Evolutionary conservation across 2,797 vertebrate species (phyloP).

Genomic region (Tadarida brasiliensis): DNA sequence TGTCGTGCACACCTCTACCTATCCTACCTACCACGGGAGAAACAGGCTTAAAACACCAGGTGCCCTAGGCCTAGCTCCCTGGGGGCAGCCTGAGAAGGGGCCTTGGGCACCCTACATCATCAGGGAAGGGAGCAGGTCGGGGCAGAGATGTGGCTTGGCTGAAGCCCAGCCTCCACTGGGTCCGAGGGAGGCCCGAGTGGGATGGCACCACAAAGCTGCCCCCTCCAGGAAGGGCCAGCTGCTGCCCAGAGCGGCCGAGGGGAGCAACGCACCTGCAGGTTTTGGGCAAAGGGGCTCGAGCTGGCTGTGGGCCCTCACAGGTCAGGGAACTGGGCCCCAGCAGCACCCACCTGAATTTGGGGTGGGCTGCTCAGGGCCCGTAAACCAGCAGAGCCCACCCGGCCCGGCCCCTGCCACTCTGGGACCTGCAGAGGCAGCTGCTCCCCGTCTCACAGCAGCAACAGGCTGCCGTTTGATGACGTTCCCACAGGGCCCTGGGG

Average conservation of each 20-base stretch:
- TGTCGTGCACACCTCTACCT: not conserved
- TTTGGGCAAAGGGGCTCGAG: not conserved
- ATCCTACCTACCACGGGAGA: not conserved
- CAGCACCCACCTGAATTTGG: not conserved
- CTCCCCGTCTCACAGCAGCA: not conserved
- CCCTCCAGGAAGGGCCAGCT: not conserved
- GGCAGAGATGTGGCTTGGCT: not conserved
- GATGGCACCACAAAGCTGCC: not conserved
- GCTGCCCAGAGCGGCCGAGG: too few species aligned
- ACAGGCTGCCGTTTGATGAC: too few species aligned
- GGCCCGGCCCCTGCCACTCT: not conserved
- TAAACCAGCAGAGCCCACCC: not conserved
- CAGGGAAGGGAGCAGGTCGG: too few species aligned
- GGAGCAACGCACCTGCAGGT: not conserved
- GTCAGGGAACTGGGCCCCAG: not conserved
- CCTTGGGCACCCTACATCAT: accelerated
- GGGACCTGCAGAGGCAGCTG: not conserved
- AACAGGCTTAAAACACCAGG: too few species aligned
- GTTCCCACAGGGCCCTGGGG: too few species aligned
- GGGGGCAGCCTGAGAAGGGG: not conserved
- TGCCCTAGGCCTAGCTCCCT: too few species aligned
- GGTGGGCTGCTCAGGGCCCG: too few species aligned
- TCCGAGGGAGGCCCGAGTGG: too few species aligned
- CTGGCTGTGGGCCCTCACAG: not conserved
- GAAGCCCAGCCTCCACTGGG: too few species aligned